Evolutionary conservation across 2,888 invertebrate species (phyloP).

Genomic region (Drosophila nr. medialis): DNA sequence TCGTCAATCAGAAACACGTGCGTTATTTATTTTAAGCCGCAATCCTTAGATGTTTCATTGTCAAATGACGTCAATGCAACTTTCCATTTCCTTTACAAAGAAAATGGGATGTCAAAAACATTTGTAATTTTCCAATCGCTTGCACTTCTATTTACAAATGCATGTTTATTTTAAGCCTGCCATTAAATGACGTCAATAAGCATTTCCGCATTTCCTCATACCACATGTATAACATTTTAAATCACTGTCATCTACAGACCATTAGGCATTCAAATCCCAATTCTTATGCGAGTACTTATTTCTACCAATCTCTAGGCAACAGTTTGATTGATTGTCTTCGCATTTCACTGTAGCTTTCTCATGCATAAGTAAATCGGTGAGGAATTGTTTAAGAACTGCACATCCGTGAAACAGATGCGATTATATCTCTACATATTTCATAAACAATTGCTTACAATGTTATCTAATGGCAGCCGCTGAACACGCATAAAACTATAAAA

Average conservation of each 20-base stretch:
- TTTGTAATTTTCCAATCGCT: background rate
- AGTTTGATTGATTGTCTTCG: constrained; percentile 46
- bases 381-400: constrained; percentile 32
- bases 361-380: constrained; percentile 32
- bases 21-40: constrained; percentile 1
- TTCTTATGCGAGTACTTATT: background rate
- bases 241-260: constrained; percentile 16
- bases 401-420: constrained; percentile 13
- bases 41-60: background rate
- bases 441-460: background rate
- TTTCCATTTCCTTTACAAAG: background rate
- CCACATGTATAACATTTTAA: background rate
- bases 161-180: background rate
- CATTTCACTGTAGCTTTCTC: constrained; percentile 10
- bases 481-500: constrained; percentile 16
- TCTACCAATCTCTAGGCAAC: background rate
- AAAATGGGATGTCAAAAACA: background rate
- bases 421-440: constrained; percentile 18
- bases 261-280: constrained; percentile 4
- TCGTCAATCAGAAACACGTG: background rate
- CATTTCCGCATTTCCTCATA: background rate
- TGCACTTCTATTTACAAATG: background rate
- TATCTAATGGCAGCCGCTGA: constrained; percentile 21
- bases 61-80: constrained; percentile 19
- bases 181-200: constrained; percentile 17